These are phyloP conservation scores for Oxytorus armatus DNA, from an alignment of 2,888 invertebrate species.

Conservation along the genomic window DNA sequence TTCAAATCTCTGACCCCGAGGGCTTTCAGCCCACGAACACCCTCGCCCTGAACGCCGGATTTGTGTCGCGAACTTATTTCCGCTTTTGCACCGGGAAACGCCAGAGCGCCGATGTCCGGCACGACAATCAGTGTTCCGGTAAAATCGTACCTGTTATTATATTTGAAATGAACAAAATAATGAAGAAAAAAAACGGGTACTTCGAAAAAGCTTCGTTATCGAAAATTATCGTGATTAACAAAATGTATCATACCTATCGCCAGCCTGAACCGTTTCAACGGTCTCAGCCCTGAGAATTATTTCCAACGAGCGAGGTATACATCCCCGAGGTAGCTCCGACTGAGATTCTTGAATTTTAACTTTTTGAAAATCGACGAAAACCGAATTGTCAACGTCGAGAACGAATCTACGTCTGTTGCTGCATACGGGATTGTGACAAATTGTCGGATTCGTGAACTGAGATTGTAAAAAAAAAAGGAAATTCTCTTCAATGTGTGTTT, in stretches of 20 bases:
- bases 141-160: slow-evolving; percentile 78
- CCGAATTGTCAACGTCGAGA: slow-evolving; percentile 96
- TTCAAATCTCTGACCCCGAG: slow-evolving; percentile 94
- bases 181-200: neutral
- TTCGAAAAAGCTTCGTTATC: neutral
- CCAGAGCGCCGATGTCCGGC: slow-evolving; percentile 96
- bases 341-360: slow-evolving; percentile 99
- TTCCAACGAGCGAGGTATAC: slow-evolving; percentile 98
- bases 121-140: slow-evolving; percentile 94
- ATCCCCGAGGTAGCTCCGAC: slow-evolving; percentile 97
- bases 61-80: slow-evolving; percentile 92
- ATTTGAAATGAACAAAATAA: neutral
- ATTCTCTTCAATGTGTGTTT: neutral
- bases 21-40: slow-evolving; percentile 94
- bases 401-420: slow-evolving; percentile 95
- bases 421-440: slow-evolving; percentile 98
- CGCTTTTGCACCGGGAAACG: slow-evolving; percentile 94
- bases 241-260: slow-evolving; percentile 87
- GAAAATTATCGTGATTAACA: neutral
- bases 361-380: slow-evolving; percentile 99
- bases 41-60: slow-evolving; percentile 90
- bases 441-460: slow-evolving; percentile 96
- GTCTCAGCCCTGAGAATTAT: slow-evolving; percentile 97
- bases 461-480: slow-evolving; percentile 61
- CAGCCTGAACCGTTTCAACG: slow-evolving; percentile 97